Conservation (phyloP, 2,797 vertebrate genomes). For the Loriculus beryllinus region DNA sequence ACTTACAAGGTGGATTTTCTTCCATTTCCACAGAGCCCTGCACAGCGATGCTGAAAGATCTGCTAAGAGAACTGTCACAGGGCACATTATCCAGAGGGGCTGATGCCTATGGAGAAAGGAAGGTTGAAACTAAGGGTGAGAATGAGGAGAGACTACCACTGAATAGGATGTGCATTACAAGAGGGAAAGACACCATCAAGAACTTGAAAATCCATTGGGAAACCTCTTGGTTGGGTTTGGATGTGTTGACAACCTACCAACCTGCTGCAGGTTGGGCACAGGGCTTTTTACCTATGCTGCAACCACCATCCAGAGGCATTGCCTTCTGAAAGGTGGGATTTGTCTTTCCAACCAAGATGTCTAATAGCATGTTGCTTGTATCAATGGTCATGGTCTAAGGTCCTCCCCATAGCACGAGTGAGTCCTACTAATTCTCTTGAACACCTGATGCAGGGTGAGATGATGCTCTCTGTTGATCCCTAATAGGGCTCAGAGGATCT, state of each 20-base stretch:
- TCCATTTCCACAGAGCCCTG: conserved; percentile 20
- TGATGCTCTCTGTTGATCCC: background rate
- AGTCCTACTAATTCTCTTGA: background rate
- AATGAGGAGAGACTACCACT: background rate
- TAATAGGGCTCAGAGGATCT: background rate
- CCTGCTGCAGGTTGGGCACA: background rate
- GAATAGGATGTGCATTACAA: background rate
- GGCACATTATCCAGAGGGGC: conserved; percentile 47
- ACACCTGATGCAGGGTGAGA: background rate
- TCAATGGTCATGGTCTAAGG: accelerated
- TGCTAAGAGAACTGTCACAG: conserved; percentile 45
- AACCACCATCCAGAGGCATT: accelerated
- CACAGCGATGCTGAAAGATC: background rate
- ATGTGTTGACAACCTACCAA: background rate
- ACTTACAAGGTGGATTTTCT: conserved; percentile 44
- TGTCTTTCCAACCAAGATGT: background rate
- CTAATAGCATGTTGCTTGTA: background rate
- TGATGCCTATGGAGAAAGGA: background rate
- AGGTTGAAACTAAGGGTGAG: background rate
- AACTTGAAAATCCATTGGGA: background rate
- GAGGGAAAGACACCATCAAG: background rate
- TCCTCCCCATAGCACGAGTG: accelerated
- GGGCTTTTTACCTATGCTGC: background rate
- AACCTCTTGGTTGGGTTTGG: background rate
- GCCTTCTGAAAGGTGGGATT: background rate